Conservation (phyloP, 2,797 vertebrate genomes). For the Pseudochirops corinnae region DNA sequence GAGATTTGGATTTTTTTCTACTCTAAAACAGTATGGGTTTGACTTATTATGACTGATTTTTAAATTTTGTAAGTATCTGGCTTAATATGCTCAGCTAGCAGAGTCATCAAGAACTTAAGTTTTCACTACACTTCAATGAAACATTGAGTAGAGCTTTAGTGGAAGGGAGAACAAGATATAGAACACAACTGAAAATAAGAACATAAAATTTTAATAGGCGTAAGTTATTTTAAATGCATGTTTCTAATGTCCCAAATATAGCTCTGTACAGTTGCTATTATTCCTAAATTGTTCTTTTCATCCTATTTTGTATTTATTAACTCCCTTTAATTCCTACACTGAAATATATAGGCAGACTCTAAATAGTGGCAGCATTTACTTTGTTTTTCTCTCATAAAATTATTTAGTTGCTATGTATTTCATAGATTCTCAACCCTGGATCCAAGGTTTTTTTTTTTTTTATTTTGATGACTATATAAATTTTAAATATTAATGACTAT, state of each 20-base stretch:
- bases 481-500: background rate
- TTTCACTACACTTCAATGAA: background rate
- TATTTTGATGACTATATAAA: background rate
- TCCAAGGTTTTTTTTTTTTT: background rate
- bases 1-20: background rate
- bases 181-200: background rate
- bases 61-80: background rate
- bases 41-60: background rate
- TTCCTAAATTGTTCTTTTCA: background rate
- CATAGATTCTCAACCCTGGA: background rate
- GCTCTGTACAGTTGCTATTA: background rate
- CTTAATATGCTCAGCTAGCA: background rate
- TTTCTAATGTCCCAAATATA: background rate
- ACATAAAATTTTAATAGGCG: background rate
- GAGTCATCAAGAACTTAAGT: background rate
- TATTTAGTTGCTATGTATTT: background rate
- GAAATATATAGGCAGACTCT: background rate
- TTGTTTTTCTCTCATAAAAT: background rate
- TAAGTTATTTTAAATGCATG: background rate
- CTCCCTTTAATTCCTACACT: background rate
- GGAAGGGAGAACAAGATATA: background rate
- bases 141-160: background rate
- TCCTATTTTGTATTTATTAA: background rate
- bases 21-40: background rate
- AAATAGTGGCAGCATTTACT: background rate